These are phyloP conservation scores for Plagiodera versicolora DNA, from an alignment of 2,888 invertebrate genomes.

Conservation along the genomic window DNA sequence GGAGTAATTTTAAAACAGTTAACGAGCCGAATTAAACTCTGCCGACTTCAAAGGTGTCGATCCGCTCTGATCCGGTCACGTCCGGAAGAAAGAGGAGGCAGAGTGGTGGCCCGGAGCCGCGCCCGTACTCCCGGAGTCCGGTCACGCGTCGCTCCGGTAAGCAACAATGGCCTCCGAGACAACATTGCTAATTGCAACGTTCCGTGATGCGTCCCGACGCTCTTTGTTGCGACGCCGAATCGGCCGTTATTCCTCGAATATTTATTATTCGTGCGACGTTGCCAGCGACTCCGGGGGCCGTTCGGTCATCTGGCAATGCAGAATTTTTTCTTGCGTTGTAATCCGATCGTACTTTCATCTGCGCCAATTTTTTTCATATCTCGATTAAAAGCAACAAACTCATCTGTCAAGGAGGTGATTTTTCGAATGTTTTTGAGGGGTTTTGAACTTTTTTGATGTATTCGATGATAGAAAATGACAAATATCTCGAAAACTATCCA, in stretches of 20 bases:
- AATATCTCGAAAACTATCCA: too few species aligned
- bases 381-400: too few species aligned
- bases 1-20: slow-evolving; percentile 46
- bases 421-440: too few species aligned
- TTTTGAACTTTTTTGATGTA: too few species aligned
- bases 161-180: slow-evolving; percentile 54
- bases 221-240: slow-evolving; percentile 40
- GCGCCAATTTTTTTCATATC: too few species aligned
- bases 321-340: too few species aligned
- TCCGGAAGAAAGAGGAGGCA: slow-evolving; percentile 40
- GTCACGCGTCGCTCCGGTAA: slow-evolving; percentile 52
- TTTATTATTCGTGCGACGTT: slow-evolving; percentile 17
- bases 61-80: slow-evolving; percentile 40
- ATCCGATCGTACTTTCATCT: too few species aligned
- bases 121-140: slow-evolving; percentile 35
- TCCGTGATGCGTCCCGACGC: slow-evolving; percentile 41
- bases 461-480: too few species aligned
- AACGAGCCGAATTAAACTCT: slow-evolving; percentile 51
- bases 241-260: slow-evolving; percentile 40
- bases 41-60: slow-evolving; percentile 51
- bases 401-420: too few species aligned
- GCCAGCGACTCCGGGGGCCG: too few species aligned
- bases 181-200: slow-evolving; percentile 53
- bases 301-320: too few species aligned
- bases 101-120: slow-evolving; percentile 3